Base-by-base conservation (phyloP, 2,113 vertebrate species). In the Anser brachyrhynchus region DNA sequence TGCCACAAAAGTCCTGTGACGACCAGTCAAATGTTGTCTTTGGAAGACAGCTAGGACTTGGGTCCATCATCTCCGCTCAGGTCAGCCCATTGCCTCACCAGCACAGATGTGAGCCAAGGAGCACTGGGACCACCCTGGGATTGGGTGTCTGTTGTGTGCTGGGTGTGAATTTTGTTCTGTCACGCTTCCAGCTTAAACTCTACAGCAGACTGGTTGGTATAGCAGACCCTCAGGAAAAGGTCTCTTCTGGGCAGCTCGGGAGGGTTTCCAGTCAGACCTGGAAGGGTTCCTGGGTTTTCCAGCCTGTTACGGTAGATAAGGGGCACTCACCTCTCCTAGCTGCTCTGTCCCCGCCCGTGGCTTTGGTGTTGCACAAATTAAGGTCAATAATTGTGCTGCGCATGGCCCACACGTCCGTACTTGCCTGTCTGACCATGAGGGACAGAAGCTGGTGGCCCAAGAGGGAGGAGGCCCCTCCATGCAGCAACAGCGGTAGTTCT, bases 41-140 rank as follows among this genome's bases (percentile, higher is more conserved):
- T 46, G 57, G 31, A 55, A n/a, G 15, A 7, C 64, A 61, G 46
- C 43, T 26, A 19, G 20, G 33, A 86, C 2, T 43, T 77, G 9
- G 29, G 33, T 26, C 57, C 29, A 7, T 55, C 4, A 6, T 64
- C 61, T 35, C 35, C 10, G 13, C 15, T 44, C 65, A 33, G 3
- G 10, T 57, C 1, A 2, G 5, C 25, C 35, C 10, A 2, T 41
- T 51, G 44, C n/a, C 59, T 59, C 6, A 2, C 18, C 4, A 1
- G 57, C 41, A 31, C 54, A 65, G n/a, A 55, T 81, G 59, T 1
- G 6, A 90, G 43, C 7, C 7, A 1, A 44, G 74, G 10, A n/a
- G 22, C 3, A 44, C 15, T 33, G 11, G 28, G 70, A 16, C 28
- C 12, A 33, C 17, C 7, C 57, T 54, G 33, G 41, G 55, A 31